Base-by-base conservation (phyloP, 1,140 invertebrate species). In the Aphidius ervi region DNA sequence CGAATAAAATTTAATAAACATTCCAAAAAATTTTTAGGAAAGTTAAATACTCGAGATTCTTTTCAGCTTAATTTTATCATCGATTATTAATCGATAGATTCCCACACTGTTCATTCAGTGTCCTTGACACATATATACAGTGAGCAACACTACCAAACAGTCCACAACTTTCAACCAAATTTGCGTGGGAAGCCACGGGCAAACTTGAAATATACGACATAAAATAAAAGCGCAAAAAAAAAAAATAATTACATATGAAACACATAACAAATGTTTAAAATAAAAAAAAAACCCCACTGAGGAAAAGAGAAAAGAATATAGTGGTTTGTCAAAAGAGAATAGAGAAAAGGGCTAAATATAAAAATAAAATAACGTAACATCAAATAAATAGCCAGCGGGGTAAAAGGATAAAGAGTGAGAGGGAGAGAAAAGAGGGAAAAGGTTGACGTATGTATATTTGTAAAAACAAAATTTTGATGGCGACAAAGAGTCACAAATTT, bases 401-500 rank as follows among this genome's bases (percentile, higher is more conserved):
- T 66, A 77, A 79, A 77, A 78, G 70, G 23, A 58, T 61, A 55
- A 40, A 70, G 63, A 71, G 67, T 74, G 69, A 69, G 69, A 72
- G 70, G 65, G 69, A 40, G 10, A 31, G 16, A 0, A 5, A 8
- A 6, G 4, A n/a, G 37, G 3, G 5, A 43, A 63, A 56, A 68
- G 66, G 68, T 49, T 53, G 58, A 57, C 63, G 23, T 31, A 31
- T 31, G 23, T 31, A 31, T 62, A 61, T 61, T 53, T 55, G 58
- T 65, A 66, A 66, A 65, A 60, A 58, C 63, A 67, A 63, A 67
- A 71, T n/a, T 53, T 50, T 55, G 40, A 45, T 39, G 6, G 5
- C 40, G 10, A 7, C 31, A 52, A 46, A 45, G 23, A 31, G 23
- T 31, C 23, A 31, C 23, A 31, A 31, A 31, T 31, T 31, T 31